Conservation (phyloP, 2,797 vertebrate species). For the Pangasius mekongensis region DNA sequence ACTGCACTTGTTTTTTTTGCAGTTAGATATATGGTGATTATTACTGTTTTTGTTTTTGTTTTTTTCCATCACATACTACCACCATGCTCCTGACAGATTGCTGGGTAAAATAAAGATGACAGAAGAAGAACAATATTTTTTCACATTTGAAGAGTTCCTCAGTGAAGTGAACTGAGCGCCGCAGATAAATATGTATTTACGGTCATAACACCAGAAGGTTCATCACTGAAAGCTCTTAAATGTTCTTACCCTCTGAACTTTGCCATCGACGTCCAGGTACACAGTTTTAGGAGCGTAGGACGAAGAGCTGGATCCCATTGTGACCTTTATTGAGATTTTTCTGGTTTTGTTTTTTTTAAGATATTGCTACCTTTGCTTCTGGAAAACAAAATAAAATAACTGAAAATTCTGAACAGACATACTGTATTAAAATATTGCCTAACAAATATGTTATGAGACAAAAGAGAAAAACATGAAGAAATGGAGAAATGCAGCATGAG, state of each 20-base stretch:
- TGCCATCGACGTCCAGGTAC: slow-evolving; percentile 83
- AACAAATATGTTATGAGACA: too few relatives aligned
- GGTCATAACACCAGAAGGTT: background rate
- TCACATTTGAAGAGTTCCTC: background rate
- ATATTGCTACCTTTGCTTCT: slow-evolving; percentile 11
- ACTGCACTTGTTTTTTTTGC: background rate
- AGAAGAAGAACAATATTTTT: background rate
- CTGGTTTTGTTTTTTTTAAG: background rate
- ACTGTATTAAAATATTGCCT: background rate
- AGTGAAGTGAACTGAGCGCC: background rate
- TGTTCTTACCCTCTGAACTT: slow-evolving; percentile 82
- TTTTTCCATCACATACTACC: background rate
- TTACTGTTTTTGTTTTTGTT: background rate
- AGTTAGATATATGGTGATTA: background rate
- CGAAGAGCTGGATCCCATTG: slow-evolving; percentile 84
- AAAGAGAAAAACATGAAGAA: background rate
- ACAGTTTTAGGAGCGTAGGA: slow-evolving; percentile 81
- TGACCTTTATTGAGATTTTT: slow-evolving; percentile 22
- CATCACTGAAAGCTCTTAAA: background rate
- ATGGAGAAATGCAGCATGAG: background rate
- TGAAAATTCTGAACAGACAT: background rate
- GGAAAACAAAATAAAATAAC: background rate
- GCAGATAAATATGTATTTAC: background rate
- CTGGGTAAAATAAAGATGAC: background rate
- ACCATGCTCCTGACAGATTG: background rate